Evolutionary conservation across 2,113 vertebrate genomes (phyloP), one percentile per base, ranked within the genome.

Genomic region (Procavia capensis): DNA sequence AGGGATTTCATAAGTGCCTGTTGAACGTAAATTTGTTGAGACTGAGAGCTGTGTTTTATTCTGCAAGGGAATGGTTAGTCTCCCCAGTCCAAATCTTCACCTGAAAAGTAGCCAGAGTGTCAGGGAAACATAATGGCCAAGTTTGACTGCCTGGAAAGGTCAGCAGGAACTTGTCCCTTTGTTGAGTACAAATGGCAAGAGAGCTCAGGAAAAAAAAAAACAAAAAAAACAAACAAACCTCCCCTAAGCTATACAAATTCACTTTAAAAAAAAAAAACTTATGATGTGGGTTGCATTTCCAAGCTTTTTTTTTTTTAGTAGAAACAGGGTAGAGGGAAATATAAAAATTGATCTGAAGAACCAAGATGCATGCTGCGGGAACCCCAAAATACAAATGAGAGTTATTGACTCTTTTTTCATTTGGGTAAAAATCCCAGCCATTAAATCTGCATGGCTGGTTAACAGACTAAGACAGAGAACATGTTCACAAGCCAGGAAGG

Each of bases 231-330:
- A n/a, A n/a, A n/a, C n/a, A n/a, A 90, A 45, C 45, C 29, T 85
- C 66, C 31, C 86, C 66, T 93, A n/a, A 29, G 27, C 36, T 59
- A 36, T 45, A 88, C 36, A 61, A 80, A 92, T 88, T 92, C n/a
- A 54, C 36, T 76, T 75, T 59, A 57, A 84, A 43, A 47, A 81
- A 70, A 85, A 72, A 61, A 36, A 3, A 1, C 39, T 36, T 81
- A 24, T 16, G 81, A 43, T 27, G 6, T 75, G 70, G 34, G 34
- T 57, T 95, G 22, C 64, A 91, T 66, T 74, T 90, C 92, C 7
- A 94, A 90, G 86, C 43, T 76, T 95, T 89, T 80, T 63, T 45
- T 88, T 50, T 76, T 70, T 64, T 19, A 68, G 76, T 36, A 85
- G 64, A 85, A 92, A 68, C 59, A 64, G 47, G 87, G 25, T 59